Conservation (phyloP, 2,113 vertebrate genomes). For the Tamias sibiricus region DNA sequence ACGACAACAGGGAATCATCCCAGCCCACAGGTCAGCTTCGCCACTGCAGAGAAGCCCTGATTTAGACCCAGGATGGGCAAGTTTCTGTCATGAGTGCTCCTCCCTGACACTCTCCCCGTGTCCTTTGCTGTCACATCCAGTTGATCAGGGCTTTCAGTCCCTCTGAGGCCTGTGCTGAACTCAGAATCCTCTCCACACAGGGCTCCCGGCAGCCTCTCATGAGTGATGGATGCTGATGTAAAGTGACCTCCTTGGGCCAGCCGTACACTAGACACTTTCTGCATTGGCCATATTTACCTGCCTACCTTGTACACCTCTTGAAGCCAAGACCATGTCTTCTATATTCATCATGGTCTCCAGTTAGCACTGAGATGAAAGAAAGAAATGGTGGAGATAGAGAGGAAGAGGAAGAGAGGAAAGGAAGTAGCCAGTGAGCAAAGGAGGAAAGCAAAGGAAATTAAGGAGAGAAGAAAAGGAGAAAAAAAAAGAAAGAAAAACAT, state of each 20-base stretch:
- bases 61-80: constrained; percentile 29
- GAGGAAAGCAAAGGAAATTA: neutral
- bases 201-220: neutral
- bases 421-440: neutral
- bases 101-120: neutral
- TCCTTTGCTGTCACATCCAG: constrained; percentile 73
- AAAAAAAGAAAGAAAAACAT: neutral
- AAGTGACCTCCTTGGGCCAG: neutral
- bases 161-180: constrained; percentile 16
- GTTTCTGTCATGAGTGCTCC: neutral
- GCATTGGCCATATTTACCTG: accelerated
- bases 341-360: accelerated
- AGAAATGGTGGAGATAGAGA: neutral
- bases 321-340: neutral
- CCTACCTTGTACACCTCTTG: neutral
- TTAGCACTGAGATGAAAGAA: neutral
- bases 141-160: constrained; percentile 45
- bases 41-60: neutral
- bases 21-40: neutral
- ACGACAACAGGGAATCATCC: neutral
- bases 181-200: neutral
- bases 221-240: neutral
- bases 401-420: neutral
- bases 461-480: neutral
- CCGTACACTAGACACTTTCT: neutral